These are phyloP conservation scores for Ammodytes marinus DNA, from an alignment of 2,113 vertebrate genomes.

Conservation along the genomic window DNA sequence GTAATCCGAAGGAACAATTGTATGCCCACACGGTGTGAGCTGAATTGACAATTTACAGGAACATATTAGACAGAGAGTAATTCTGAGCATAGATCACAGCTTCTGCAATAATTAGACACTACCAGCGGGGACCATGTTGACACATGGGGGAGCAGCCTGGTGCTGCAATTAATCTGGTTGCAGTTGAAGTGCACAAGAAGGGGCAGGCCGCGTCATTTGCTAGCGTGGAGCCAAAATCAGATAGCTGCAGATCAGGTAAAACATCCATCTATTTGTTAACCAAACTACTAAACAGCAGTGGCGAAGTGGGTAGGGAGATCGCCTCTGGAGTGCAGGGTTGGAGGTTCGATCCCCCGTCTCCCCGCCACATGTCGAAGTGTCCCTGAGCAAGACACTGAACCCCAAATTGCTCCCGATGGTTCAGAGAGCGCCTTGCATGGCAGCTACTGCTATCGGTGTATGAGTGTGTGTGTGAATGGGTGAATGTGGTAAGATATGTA, in stretches of 20 bases:
- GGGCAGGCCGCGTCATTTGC: conserved; percentile 4
- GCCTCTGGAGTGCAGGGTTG: no score
- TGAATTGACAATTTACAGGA: conserved; percentile 41
- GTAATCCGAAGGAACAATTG: conserved; percentile 2
- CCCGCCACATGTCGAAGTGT: no score
- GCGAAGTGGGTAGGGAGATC: no score
- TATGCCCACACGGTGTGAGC: conserved; percentile 18
- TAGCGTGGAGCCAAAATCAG: conserved; percentile 13
- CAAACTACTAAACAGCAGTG: conserved; percentile 11
- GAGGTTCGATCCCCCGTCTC: no score
- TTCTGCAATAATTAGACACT: conserved; percentile 65
- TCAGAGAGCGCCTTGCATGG: no score
- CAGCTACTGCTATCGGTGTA: no score
- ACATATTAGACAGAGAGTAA: conserved; percentile 44
- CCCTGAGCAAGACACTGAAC: no score
- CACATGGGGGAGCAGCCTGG: conserved; percentile 46
- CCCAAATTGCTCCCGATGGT: no score
- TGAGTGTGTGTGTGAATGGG: no score
- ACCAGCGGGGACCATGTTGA: conserved; percentile 52
- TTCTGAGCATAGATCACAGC: conserved; percentile 64
- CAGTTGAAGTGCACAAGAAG: conserved; percentile 38
- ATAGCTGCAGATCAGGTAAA: neutral
- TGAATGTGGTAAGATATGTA: no score
- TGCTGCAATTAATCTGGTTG: conserved; percentile 54
- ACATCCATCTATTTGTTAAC: conserved; percentile 23